Percentiles rank a stretch among this genome's conserved stretches.
These are phyloP conservation scores for Phortica magna DNA, from an alignment of 2,888 invertebrate species.

Conservation along the genomic window DNA sequence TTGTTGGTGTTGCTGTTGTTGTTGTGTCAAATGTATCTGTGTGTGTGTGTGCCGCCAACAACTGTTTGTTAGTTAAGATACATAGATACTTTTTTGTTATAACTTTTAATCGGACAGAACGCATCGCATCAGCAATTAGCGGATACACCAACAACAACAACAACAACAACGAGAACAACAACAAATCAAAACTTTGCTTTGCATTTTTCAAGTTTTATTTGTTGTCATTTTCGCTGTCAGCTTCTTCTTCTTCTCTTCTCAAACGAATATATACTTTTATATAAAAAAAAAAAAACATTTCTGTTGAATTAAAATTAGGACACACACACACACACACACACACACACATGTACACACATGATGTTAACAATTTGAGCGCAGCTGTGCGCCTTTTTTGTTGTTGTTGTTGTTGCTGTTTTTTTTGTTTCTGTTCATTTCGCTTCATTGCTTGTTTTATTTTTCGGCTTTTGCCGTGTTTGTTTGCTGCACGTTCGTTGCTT, in stretches of 20 bases:
- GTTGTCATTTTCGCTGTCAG: slow-evolving; percentile 37
- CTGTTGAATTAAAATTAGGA: slow-evolving; percentile 72
- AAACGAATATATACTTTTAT: too few relatives aligned
- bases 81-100: slow-evolving; percentile 11
- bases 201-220: slow-evolving; percentile 65
- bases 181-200: slow-evolving; percentile 56
- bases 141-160: slow-evolving; percentile 70
- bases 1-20: too few relatives aligned
- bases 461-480: not conserved
- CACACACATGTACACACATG: slow-evolving; percentile 30
- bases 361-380: slow-evolving; percentile 11
- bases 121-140: slow-evolving; percentile 72
- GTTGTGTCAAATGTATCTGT: not conserved
- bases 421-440: not conserved
- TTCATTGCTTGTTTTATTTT: not conserved
- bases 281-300: slow-evolving; percentile 51
- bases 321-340: slow-evolving; percentile 50
- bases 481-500: slow-evolving; percentile 8
- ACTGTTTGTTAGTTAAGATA: not conserved
- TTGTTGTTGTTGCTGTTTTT: not conserved
- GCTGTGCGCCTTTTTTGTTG: slow-evolving; percentile 12
- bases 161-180: slow-evolving; percentile 47
- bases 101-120: slow-evolving; percentile 55
- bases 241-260: slow-evolving; percentile 29
- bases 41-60: not conserved